Evolutionary conservation across 2,113 vertebrate genomes (phyloP), one percentile per base, ranked within the genome.

Genomic region (Charadrius vociferus): DNA sequence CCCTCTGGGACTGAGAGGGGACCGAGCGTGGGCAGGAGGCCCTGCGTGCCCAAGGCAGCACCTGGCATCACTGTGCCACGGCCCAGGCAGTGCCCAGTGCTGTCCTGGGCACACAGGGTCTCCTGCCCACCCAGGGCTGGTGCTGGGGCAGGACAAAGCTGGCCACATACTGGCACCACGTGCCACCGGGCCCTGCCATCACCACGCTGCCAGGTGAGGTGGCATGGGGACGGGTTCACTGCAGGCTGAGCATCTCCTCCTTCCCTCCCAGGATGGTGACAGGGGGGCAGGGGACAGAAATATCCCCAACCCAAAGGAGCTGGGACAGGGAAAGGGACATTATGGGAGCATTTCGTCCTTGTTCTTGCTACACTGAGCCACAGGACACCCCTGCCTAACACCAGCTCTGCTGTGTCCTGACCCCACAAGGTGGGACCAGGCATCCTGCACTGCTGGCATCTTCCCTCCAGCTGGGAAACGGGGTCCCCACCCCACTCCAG

Each of bases 371-470:
- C 19, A 1, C 0, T 1, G 62, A 41, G 56, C 62, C 6, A 27
- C 15, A 3, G 75, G 52, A 34, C 26, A 11, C 4, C 22, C 14
- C 13, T 63, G 67, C 10, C 62, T 0, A 3, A 11, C 20, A 7
- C 8, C 0, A 4, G 14, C 53, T 59, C 26, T 27, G n/a, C 45
- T 10, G 1, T 3, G 3, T 59, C 62, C 39, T n/a, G 47, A n/a
- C 37, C 74, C 47, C 8, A 0, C n/a, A 14, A 16, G 5, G 56
- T 14, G n/a, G 12, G 18, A 55, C 20, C 3, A 3, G 19, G 17
- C 18, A 32, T 47, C 27, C 50, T 0, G 1, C 1, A 1, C 23
- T 62, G 23, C 12, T 2, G 0, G n/a, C 24, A 22, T 14, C 6
- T 55, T 56, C 52, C 82, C 43, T 59, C 15, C 6, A 1, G 18